Conservation (phyloP, 2,113 vertebrate genomes). For the Machaerirhynchus nigripectus region DNA sequence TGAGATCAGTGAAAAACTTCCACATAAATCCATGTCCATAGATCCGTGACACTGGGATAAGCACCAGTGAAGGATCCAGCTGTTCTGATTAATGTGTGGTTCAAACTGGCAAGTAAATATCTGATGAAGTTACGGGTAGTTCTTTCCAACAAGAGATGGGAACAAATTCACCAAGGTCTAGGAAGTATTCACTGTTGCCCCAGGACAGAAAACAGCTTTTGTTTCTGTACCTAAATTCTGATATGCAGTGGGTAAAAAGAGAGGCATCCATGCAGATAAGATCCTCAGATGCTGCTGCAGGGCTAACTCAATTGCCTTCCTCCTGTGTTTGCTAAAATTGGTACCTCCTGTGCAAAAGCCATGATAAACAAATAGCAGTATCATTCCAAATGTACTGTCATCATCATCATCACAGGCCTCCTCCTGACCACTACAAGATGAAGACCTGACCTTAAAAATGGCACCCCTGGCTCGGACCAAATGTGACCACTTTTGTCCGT, state of each 20-base stretch:
- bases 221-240: background rate
- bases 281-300: constrained; percentile 37
- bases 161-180: background rate
- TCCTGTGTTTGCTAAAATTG: constrained; percentile 46
- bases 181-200: background rate
- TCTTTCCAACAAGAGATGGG: background rate
- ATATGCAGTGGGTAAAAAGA: background rate
- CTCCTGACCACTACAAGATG: constrained; percentile 32
- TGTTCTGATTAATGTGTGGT: background rate
- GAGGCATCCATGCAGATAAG: constrained; percentile 40
- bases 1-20: background rate
- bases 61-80: background rate
- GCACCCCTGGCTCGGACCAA: constrained; percentile 10
- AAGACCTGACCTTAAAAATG: constrained; percentile 54
- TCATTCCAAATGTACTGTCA: constrained; percentile 32
- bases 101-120: background rate
- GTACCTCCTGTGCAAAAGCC: constrained; percentile 41
- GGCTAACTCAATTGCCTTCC: constrained; percentile 47
- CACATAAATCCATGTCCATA: background rate
- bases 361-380: constrained; percentile 29
- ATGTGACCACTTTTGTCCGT: constrained; percentile 21
- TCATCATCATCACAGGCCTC: constrained; percentile 46
- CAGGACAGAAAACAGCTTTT: background rate
- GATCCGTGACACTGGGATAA: background rate
- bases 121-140: background rate